A percentile compares a stretch with the other conserved stretches of the same genome.
Evolutionary conservation across 2,113 vertebrate species (phyloP).

Genomic region (Bos javanicus): DNA sequence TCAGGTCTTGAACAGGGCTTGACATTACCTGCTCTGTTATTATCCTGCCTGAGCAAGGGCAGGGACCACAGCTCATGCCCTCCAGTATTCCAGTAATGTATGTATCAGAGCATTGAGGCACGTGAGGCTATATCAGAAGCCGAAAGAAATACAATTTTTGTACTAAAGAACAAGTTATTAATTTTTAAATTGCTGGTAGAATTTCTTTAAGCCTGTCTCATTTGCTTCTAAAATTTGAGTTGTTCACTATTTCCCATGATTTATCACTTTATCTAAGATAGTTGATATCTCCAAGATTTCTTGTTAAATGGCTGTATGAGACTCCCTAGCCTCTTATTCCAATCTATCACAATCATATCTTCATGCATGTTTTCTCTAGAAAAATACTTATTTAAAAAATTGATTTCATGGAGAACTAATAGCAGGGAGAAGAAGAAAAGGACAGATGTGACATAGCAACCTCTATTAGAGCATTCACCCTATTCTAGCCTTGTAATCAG

Average conservation of each 20-base stretch:
- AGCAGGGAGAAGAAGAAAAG: not conserved
- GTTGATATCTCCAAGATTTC: constrained; percentile 5
- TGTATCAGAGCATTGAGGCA: not conserved
- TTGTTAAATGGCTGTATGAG: not conserved
- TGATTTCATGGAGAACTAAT: constrained; percentile 10
- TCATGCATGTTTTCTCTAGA: constrained; percentile 3
- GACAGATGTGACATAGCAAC: not conserved
- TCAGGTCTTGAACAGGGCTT: not conserved
- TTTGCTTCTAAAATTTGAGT: constrained; percentile 36
- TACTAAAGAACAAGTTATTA: not conserved
- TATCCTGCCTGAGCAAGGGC: not conserved
- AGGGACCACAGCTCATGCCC: not conserved
- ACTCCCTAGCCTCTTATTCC: not conserved
- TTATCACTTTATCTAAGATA: not conserved
- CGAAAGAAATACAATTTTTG: not conserved
- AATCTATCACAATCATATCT: not conserved
- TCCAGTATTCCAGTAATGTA: not conserved
- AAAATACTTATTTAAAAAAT: constrained; percentile 28
- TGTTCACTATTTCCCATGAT: not conserved
- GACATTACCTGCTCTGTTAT: not conserved
- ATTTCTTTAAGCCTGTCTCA: not conserved
- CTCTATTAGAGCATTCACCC: not conserved
- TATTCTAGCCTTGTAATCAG: not conserved
- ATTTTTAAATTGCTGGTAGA: constrained; percentile 15
- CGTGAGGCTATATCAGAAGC: not conserved